Evolutionary conservation across 2,797 vertebrate genomes (phyloP).

Genomic region (Smutsia gigantea): DNA sequence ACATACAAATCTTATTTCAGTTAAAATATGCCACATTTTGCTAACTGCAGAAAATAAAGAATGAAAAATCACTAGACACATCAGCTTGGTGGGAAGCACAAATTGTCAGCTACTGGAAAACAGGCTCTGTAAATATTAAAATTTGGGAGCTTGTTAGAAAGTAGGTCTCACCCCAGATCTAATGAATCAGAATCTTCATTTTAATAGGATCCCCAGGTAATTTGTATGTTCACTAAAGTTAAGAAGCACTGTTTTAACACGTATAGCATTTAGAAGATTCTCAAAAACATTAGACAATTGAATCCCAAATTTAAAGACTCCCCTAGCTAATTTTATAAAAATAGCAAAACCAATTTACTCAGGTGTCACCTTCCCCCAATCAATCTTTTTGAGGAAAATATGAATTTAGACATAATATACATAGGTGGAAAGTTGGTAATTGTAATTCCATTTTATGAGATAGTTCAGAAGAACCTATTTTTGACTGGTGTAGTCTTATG

Average conservation of each 20-base stretch:
- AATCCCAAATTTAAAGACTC: constrained; percentile 30
- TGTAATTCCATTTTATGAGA: not conserved
- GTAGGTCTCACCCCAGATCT: not conserved
- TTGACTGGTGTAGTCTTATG: not conserved
- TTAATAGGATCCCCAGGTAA: not conserved
- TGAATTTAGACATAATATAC: not conserved
- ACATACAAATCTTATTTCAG: not conserved
- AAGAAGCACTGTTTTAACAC: not conserved
- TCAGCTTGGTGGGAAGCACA: not conserved
- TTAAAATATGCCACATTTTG: not conserved
- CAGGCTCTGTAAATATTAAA: not conserved
- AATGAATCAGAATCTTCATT: constrained; percentile 21
- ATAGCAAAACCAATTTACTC: constrained; percentile 27
- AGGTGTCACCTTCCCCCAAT: not conserved
- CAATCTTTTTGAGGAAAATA: constrained; percentile 26
- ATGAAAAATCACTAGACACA: not conserved
- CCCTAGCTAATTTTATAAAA: constrained; percentile 22
- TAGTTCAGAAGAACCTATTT: not conserved
- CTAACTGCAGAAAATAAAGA: constrained; percentile 5
- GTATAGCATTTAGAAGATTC: not conserved
- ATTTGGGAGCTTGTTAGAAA: constrained; percentile 3
- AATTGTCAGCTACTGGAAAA: not conserved
- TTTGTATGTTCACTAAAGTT: not conserved
- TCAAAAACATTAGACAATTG: not conserved
- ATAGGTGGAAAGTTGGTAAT: not conserved